phyloP scores from a whole-genome alignment of 2,797 vertebrate species.

The Anolis apletophallus region DNA sequence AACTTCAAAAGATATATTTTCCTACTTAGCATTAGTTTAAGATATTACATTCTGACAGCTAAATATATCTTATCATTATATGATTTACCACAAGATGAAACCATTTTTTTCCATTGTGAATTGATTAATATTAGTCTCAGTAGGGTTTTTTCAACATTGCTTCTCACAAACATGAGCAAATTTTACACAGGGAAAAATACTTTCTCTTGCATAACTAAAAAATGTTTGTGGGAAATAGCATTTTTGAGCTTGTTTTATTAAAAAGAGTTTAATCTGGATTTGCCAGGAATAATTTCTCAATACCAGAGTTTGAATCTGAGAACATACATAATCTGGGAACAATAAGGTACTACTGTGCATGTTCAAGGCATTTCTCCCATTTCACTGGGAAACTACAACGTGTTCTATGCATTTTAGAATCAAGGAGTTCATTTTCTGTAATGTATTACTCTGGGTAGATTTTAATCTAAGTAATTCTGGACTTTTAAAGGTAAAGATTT shows the following conservation, averaged over 20 bases:
- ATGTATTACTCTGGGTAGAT: background rate
- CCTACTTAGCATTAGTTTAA: background rate
- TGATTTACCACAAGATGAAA: background rate
- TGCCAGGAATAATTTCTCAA: background rate
- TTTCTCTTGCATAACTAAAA: background rate
- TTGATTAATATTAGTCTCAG: background rate
- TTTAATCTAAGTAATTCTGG: background rate
- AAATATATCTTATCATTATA: background rate
- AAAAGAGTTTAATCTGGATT: background rate
- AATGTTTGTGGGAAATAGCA: background rate
- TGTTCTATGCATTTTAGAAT: background rate
- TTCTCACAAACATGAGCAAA: background rate
- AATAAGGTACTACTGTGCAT: background rate
- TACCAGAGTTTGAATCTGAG: background rate
- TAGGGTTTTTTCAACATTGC: background rate
- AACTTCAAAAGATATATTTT: background rate
- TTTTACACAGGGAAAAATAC: background rate
- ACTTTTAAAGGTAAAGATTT: background rate
- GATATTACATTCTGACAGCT: slow-evolving; percentile 5
- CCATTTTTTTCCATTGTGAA: background rate
- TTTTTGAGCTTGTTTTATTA: background rate
- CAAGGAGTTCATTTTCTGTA: background rate
- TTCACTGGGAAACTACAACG: background rate
- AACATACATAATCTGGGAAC: background rate
- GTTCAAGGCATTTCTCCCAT: background rate